These are phyloP conservation scores for Nineta flava DNA, from an alignment of 2,888 invertebrate species.

Conservation along the genomic window DNA sequence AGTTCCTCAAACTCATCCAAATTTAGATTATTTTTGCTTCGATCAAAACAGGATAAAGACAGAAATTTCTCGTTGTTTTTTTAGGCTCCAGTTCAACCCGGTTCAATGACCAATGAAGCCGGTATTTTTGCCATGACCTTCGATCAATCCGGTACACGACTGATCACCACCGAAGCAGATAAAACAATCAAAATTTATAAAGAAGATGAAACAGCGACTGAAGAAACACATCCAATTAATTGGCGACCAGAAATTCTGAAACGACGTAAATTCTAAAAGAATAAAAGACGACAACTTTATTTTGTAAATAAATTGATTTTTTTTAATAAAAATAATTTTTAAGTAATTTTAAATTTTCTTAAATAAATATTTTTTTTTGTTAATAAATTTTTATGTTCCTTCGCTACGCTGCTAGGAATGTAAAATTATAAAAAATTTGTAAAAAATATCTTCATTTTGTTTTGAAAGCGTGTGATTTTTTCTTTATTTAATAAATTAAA, in stretches of 20 bases:
- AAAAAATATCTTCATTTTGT: neutral
- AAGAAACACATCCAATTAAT: constrained; percentile 91
- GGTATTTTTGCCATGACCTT: constrained; percentile 93
- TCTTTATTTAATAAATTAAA: neutral
- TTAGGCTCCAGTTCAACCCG: constrained; percentile 81
- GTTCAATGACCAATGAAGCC: constrained; percentile 98
- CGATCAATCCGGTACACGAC: constrained; percentile 85
- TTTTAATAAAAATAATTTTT: neutral
- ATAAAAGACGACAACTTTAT: neutral
- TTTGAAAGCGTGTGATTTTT: too few relatives aligned
- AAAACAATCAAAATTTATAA: constrained; percentile 98
- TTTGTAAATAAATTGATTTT: neutral
- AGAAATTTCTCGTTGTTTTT: constrained; percentile 30
- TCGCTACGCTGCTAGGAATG: too few relatives aligned
- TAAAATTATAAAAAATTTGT: neutral
- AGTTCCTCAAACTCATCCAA: too few relatives aligned
- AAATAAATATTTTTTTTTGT: neutral
- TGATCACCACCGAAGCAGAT: constrained; percentile 95
- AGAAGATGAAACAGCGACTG: constrained; percentile 90
- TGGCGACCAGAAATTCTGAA: constrained; percentile 96
- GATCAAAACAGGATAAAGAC: too few relatives aligned
- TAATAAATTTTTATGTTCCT: neutral
- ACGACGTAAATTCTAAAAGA: constrained; percentile 64
- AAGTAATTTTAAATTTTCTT: neutral
- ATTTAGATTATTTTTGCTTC: too few relatives aligned